Percentiles rank a stretch among this genome's conserved stretches.
These are phyloP conservation scores for Micrasema longulum DNA, from an alignment of 1,140 invertebrate species.

Conservation along the genomic window DNA sequence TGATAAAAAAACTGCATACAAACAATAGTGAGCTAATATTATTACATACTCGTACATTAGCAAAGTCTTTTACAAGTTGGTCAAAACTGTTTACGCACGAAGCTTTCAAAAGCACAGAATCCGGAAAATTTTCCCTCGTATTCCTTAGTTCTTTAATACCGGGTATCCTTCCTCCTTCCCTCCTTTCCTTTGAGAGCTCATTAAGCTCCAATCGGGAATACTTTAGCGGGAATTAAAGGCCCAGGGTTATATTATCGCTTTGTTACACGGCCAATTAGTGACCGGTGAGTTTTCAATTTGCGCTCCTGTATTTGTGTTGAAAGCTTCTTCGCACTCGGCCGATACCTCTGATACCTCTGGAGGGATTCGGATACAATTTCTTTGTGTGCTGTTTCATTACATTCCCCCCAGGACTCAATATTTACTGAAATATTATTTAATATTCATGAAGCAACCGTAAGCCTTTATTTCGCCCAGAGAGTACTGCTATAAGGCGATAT, in stretches of 20 bases:
- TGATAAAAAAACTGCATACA: too few species aligned
- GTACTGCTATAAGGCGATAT: too few species aligned
- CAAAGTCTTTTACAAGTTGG: too few species aligned
- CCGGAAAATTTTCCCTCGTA: slow-evolving; percentile 4
- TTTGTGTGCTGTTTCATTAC: slow-evolving; percentile 18
- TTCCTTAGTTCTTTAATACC: slow-evolving; percentile 1
- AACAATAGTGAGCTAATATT: too few species aligned
- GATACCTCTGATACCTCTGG: not conserved
- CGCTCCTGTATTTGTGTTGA: not conserved
- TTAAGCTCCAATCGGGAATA: slow-evolving; percentile 30
- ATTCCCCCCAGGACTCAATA: not conserved
- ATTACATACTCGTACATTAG: too few species aligned
- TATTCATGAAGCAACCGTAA: not conserved
- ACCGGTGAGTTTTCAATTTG: slow-evolving; percentile 37
- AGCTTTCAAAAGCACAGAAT: slow-evolving; percentile 19
- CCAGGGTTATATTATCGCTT: slow-evolving; percentile 22
- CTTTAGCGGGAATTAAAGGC: slow-evolving; percentile 24
- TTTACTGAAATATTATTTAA: slow-evolving; percentile 6
- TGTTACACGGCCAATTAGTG: slow-evolving; percentile 34
- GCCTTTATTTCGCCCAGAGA: not conserved
- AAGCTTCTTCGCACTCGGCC: slow-evolving; percentile 1
- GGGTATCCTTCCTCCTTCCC: slow-evolving; percentile 23
- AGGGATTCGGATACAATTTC: slow-evolving; percentile 6
- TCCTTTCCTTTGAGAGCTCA: slow-evolving; percentile 16
- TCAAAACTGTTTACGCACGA: not conserved